Conservation (phyloP, 2,888 invertebrate genomes). For the Eristalinus sepulchralis region DNA sequence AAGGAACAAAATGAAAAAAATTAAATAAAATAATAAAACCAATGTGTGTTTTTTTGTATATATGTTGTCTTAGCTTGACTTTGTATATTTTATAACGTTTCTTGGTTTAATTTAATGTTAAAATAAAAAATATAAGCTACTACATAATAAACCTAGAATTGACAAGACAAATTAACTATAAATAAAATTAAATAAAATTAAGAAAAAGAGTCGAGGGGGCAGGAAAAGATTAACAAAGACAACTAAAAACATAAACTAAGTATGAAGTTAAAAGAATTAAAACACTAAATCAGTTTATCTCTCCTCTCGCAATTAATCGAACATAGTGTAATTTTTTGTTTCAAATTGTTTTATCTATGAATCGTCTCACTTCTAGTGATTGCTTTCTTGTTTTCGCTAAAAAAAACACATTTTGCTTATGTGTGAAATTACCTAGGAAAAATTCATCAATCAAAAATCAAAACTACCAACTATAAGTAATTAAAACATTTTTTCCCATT, state of each 20-base stretch:
- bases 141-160: conserved; percentile 55
- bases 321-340: background rate
- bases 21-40: conserved; percentile 25
- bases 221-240: background rate
- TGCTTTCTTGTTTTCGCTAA: background rate
- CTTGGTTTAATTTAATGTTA: conserved; percentile 65
- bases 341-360: conserved; percentile 36
- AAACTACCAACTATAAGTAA: conserved; percentile 57
- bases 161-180: conserved; percentile 62
- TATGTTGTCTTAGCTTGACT: conserved; percentile 67
- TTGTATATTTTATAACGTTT: conserved; percentile 68
- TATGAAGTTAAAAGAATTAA: conserved; percentile 15
- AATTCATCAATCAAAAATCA: background rate
- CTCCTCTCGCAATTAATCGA: conserved; percentile 51
- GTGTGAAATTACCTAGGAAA: conserved; percentile 2
- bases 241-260: conserved; percentile 19
- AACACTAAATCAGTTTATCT: conserved; percentile 65
- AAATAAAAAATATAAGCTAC: conserved; percentile 48
- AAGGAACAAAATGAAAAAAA: background rate
- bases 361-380: background rate
- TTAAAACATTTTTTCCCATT: conserved; percentile 62
- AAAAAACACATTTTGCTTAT: background rate
- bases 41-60: conserved; percentile 45
- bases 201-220: background rate
- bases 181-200: conserved; percentile 52